A percentile compares a stretch with the other conserved stretches of the same genome.
Conservation (phyloP, 1,140 invertebrate genomes). For the Calliopsis andreniformis region DNA sequence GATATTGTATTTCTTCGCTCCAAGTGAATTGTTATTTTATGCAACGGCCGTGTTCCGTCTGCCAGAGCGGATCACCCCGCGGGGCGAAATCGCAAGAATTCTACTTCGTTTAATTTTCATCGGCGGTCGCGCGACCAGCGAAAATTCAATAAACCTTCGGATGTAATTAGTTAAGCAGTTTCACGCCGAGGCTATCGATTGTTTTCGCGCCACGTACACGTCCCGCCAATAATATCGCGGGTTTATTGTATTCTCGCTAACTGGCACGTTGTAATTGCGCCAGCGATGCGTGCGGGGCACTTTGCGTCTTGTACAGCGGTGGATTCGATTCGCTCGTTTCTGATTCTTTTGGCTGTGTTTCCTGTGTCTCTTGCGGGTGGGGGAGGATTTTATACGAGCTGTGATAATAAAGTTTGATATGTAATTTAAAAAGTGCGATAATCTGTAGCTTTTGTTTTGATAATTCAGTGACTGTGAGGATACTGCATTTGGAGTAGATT, state of each 20-base stretch:
- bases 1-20: background rate
- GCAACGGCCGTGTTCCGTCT: background rate
- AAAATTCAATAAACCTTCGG: background rate
- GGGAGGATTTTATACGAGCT: too few species aligned
- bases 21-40: background rate
- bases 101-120: slow-evolving; percentile 10
- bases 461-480: too few species aligned
- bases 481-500: too few species aligned
- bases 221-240: background rate
- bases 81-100: background rate
- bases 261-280: background rate
- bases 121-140: background rate
- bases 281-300: background rate
- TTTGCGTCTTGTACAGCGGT: background rate
- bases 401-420: too few species aligned
- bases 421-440: too few species aligned
- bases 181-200: background rate
- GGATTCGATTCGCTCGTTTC: background rate
- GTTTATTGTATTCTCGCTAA: background rate
- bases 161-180: background rate
- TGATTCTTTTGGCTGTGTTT: background rate
- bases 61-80: background rate
- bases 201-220: background rate
- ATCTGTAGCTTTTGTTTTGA: too few species aligned
- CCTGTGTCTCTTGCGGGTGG: too few species aligned